Base-by-base conservation (phyloP, 1,140 invertebrate species). In the Helicoverpa zea region DNA sequence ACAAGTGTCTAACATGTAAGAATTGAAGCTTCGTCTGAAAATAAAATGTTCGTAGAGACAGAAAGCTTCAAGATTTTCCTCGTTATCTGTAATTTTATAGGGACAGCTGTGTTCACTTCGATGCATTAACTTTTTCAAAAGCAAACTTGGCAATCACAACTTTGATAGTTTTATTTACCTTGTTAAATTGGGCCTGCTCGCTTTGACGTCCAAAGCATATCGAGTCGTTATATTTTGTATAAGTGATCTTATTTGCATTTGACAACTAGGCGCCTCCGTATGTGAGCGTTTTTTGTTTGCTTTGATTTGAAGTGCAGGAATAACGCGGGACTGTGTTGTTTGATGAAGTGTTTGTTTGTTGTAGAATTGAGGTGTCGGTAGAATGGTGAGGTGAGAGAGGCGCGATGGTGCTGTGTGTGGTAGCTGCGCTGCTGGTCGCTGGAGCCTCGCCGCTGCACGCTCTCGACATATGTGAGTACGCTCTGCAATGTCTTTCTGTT, bases 401-500 rank as follows among this genome's bases (percentile, higher is more conserved):
- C 92, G 91, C 86, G 87, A 92, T 94, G 91, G 84, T 90, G 83
- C 85, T 87, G 82, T 88, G 87, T 87, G 85, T 91, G 81, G 88
- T 91, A 82, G 89, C 86, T 29, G 59, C 90, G 80, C 81, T 90
- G 83, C 79, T 92, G 63, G 75, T 91, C 49, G 85, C 80, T 47
- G 85, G 80, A 54, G 88, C 86, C 66, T 75, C 86, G 73, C 81
- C 66, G 51, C 58, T 88, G 73, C 80, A 82, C 76, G 90, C 90
- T 80, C 86, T 92, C 49, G 92, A 94, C 79, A 92, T 92, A 87
- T 94, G 92, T 92, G 64, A 92, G 92, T 93, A 85, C 51, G 63
- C 63, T 14, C n/a, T 49, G n/a, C 63, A 16, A 66, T 3, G 16
- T n/a, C n/a, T 43, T 11, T 59, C 29, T 29, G 9, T 16, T 29